A percentile compares a stretch with the other conserved stretches of the same genome.
phyloP scores from a whole-genome alignment of 23 tunicate species.

The Corella eumyota region DNA sequence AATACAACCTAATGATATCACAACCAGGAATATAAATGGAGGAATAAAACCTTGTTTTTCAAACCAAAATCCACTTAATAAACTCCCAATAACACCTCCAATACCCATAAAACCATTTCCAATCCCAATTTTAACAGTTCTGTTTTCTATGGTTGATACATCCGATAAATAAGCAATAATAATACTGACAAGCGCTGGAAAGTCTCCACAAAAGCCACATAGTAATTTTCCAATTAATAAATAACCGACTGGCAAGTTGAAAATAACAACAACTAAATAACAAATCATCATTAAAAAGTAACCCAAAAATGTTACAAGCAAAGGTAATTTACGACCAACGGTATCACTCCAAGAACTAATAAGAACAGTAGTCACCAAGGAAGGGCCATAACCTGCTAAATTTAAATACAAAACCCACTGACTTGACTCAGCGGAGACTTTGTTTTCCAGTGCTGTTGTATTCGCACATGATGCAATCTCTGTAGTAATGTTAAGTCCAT shows the following conservation, averaged over 20 bases:
- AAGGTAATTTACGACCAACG: slow-evolving; percentile 58
- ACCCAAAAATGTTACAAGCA: slow-evolving; percentile 26
- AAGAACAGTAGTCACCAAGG: slow-evolving; percentile 30
- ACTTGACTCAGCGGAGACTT: slow-evolving; percentile 43
- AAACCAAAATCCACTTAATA: neutral
- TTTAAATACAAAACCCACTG: slow-evolving; percentile 37
- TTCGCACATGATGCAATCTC: slow-evolving; percentile 11
- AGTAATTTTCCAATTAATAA: slow-evolving; percentile 38
- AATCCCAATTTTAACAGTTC: neutral
- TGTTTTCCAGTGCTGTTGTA: slow-evolving; percentile 6
- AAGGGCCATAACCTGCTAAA: slow-evolving; percentile 60
- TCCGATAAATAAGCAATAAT: slow-evolving; percentile 4
- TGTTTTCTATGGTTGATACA: neutral
- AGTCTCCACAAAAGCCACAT: slow-evolving; percentile 54
- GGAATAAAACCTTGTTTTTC: neutral
- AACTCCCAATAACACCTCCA: neutral
- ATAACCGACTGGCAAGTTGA: slow-evolving; percentile 14
- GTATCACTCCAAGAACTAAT: slow-evolving; percentile 62
- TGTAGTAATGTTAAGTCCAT: slow-evolving; percentile 10
- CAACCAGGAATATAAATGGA: too few species aligned
- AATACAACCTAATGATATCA: too few species aligned
- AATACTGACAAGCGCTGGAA: too few species aligned
- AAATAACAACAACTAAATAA: slow-evolving; percentile 28
- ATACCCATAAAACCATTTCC: neutral
- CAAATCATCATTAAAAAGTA: slow-evolving; percentile 16